Base-by-base conservation (phyloP, 2,113 vertebrate species). In the Rhizomys pruinosus region DNA sequence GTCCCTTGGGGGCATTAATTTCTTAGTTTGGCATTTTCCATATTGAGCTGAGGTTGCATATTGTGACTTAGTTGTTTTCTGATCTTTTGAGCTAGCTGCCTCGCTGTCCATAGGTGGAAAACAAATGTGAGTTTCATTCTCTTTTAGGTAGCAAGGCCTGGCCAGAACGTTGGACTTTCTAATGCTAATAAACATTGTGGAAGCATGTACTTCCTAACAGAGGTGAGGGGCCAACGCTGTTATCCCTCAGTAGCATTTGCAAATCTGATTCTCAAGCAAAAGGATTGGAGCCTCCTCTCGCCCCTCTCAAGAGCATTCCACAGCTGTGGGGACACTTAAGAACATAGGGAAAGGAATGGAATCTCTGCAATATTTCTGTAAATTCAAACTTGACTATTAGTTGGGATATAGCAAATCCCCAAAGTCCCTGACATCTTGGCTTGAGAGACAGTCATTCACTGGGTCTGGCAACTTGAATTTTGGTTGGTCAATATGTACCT, bases 201-300 rank as follows among this genome's bases (percentile, higher is more conserved):
- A 59, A 42, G 27, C 20, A 64, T 32, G 47, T 7, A 8, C 11
- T 17, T 64, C 39, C 22, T 29, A 52, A 3, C n/a, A 29, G 42
- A n/a, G n/a, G n/a, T n/a, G 32, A 52, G 63, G 47, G 32, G 27
- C 16, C 63, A 32, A 84, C 68, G 34, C 17, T 64, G 19, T n/a
- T 16, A 12, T 0, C 44, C 15, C n/a, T 64, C 85, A 47, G 87
- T 19, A 89, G 57, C 22, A 44, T 77, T 84, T 93, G 42, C 61
- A 94, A 94, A 93, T 77, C 32, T 44, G 11, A 13, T 80, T 80
- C 34, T 19, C 44, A 92, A 66, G 44, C 85, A 78, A 94, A 32
- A 86, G 32, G 69, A 93, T 55, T 77, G 44, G 29, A 42, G 4
- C 78, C 74, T 77, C 72, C 44, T 89, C 92, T 59, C 63, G 32